A percentile compares a stretch with the other conserved stretches of the same genome.
Evolutionary conservation across 2,113 vertebrate genomes (phyloP).

Genomic region (Phylloscopus trochilus): DNA sequence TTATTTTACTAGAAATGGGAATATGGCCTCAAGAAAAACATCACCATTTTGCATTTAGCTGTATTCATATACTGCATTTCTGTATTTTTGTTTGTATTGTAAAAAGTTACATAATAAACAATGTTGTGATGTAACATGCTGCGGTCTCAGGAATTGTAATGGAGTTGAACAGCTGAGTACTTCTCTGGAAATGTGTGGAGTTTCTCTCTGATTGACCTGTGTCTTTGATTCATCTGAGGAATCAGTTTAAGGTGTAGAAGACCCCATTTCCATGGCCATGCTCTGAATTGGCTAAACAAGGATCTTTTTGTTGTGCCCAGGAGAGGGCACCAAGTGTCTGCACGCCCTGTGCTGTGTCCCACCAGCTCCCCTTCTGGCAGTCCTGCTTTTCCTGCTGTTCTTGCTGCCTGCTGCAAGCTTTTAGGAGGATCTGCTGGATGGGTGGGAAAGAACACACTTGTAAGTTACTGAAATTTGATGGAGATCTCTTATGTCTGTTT

Average conservation of each 20-base stretch:
- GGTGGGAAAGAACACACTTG: too few species aligned
- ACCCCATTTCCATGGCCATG: not conserved
- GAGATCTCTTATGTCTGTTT: not conserved
- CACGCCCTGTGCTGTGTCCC: rapidly evolving
- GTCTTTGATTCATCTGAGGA: not conserved
- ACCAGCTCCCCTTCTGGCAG: rapidly evolving
- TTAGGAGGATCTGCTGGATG: rapidly evolving
- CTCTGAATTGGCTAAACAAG: not conserved
- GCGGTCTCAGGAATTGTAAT: not conserved
- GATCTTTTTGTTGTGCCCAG: not conserved
- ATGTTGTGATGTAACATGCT: constrained; percentile 84
- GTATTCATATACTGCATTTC: constrained; percentile 95
- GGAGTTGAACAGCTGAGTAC: not conserved
- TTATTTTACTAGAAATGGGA: constrained; percentile 83
- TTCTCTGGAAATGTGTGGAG: not conserved
- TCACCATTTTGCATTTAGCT: constrained; percentile 84
- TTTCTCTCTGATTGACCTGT: too few species aligned
- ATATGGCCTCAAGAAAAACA: constrained; percentile 79
- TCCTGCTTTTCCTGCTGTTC: rapidly evolving
- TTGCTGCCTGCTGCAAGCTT: not conserved
- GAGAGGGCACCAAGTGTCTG: constrained; percentile 1
- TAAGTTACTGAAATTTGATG: not conserved
- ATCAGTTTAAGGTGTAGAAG: not conserved
- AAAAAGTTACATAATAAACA: constrained; percentile 99
- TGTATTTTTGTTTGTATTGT: constrained; percentile 99